Evolutionary conservation across 2,797 vertebrate species (phyloP).

Genomic region (Pangasius macronema): DNA sequence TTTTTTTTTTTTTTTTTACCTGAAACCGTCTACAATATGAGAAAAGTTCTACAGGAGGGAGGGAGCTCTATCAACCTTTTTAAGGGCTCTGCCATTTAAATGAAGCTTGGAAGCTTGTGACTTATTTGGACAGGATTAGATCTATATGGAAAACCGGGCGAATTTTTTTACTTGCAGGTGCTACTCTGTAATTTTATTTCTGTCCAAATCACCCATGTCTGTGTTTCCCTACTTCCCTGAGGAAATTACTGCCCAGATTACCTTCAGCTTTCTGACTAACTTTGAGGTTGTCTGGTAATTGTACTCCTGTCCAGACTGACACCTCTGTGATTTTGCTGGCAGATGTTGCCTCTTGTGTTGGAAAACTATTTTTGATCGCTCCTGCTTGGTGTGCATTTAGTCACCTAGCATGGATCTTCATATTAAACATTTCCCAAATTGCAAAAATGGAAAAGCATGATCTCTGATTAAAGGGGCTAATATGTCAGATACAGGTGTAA

Average conservation of each 20-base stretch:
- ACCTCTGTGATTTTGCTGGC: not conserved
- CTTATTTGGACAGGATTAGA: not conserved
- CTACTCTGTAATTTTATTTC: not conserved
- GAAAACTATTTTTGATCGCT: not conserved
- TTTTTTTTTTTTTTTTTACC: slow-evolving; percentile 5
- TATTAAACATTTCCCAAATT: not conserved
- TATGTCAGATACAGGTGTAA: not conserved
- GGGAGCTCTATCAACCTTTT: not conserved
- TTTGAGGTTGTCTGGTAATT: not conserved
- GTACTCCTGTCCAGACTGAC: not conserved
- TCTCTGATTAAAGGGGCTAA: no score
- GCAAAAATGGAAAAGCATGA: no score
- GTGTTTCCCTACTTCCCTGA: not conserved
- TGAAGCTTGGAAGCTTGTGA: not conserved
- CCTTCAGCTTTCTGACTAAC: not conserved
- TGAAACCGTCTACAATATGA: slow-evolving; percentile 7
- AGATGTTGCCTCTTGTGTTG: not conserved
- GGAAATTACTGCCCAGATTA: not conserved
- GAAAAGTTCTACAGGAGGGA: not conserved
- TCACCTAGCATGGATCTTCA: not conserved
- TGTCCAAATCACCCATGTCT: not conserved
- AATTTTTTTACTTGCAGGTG: not conserved
- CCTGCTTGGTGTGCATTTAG: not conserved
- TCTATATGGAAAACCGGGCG: not conserved
- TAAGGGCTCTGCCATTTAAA: slow-evolving; percentile 1